A percentile compares a stretch with the other conserved stretches of the same genome.
phyloP scores from a whole-genome alignment of 2,888 invertebrate species.

The Microctonus hyperodae region DNA sequence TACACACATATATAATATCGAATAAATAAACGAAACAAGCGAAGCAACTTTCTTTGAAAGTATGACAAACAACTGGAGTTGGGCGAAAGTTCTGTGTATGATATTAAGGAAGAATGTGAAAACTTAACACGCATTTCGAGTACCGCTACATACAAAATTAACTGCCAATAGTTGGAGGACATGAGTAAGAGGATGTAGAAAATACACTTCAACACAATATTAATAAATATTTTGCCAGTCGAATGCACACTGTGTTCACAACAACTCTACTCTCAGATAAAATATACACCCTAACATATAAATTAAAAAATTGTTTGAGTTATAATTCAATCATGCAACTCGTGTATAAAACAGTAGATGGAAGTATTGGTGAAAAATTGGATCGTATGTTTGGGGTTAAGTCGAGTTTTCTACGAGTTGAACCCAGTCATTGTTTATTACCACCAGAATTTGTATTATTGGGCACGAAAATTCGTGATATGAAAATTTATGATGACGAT shows the following conservation, averaged over 20 bases:
- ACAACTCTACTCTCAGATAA: no score
- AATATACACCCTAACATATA: no score
- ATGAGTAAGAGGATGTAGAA: neutral
- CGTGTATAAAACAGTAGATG: constrained; percentile 69
- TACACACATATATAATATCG: neutral
- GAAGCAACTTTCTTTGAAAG: neutral
- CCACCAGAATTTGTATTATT: constrained; percentile 75
- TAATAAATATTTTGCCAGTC: neutral
- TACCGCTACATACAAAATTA: neutral
- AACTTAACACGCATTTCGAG: neutral
- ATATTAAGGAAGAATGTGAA: neutral
- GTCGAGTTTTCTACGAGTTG: constrained; percentile 75
- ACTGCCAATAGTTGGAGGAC: neutral
- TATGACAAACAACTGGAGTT: neutral
- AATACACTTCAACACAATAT: neutral
- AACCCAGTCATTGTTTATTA: constrained; percentile 75
- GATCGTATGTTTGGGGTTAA: constrained; percentile 75
- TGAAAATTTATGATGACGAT: constrained; percentile 78
- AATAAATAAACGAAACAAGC: neutral
- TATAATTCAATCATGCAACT: neutral
- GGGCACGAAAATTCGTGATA: constrained; percentile 74
- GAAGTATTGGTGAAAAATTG: constrained; percentile 68
- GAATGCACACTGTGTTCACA: neutral
- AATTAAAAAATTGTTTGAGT: no score
- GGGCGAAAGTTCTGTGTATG: neutral